These are phyloP conservation scores for Sisyra terminalis DNA, from an alignment of 2,888 invertebrate genomes.

Conservation along the genomic window DNA sequence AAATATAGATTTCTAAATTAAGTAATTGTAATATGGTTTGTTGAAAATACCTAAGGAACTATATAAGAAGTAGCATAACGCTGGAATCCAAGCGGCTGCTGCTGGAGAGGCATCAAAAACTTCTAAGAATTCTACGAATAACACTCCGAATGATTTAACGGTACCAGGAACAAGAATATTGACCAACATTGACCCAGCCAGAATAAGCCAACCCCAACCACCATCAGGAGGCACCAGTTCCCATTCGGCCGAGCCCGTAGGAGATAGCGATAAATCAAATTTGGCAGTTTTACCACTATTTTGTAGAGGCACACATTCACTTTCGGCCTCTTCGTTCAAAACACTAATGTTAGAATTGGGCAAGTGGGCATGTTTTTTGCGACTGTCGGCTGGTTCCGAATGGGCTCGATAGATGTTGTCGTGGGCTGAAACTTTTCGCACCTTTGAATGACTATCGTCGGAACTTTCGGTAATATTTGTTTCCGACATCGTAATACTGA, in stretches of 20 bases:
- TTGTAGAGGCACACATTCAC: neutral
- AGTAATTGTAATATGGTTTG: neutral
- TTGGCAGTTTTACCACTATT: neutral
- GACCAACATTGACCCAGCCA: slow-evolving; percentile 58
- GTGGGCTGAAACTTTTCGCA: too few relatives aligned
- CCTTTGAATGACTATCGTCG: too few relatives aligned
- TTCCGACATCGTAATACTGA: too few relatives aligned
- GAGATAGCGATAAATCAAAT: slow-evolving; percentile 2
- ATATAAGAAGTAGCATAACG: slow-evolving; percentile 73
- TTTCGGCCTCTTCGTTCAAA: neutral
- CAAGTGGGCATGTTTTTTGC: neutral
- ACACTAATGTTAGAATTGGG: neutral
- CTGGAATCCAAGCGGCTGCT: slow-evolving; percentile 70
- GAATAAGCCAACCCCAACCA: slow-evolving; percentile 71
- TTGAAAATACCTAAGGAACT: slow-evolving; percentile 61
- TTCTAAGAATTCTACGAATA: slow-evolving; percentile 67
- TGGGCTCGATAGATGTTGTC: neutral
- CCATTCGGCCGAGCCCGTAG: slow-evolving; percentile 22
- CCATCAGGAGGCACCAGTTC: slow-evolving; percentile 71
- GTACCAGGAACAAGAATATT: slow-evolving; percentile 76
- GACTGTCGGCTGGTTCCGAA: neutral
- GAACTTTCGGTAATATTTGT: too few relatives aligned
- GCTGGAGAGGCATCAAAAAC: slow-evolving; percentile 58
- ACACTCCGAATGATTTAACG: slow-evolving; percentile 74
- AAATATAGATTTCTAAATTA: slow-evolving; percentile 4